Percentiles rank a stretch among this genome's conserved stretches.
Evolutionary conservation across 2,113 vertebrate species (phyloP).

Genomic region (Hydrochoerus hydrochaeris): DNA sequence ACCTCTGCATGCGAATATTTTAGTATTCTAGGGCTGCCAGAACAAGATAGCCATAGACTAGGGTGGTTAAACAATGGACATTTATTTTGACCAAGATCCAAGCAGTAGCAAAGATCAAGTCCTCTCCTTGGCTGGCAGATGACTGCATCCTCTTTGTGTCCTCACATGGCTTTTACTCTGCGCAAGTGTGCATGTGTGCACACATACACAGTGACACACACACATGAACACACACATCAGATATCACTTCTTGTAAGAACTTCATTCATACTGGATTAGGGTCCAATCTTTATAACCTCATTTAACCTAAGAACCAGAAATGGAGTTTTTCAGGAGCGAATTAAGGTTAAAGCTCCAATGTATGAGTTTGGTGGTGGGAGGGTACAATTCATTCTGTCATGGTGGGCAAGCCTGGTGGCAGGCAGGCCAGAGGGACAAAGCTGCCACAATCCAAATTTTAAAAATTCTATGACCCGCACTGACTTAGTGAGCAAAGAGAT

Average conservation of each 20-base stretch:
- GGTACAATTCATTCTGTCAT: not conserved
- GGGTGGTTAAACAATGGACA: not conserved
- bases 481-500: not conserved
- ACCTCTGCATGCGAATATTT: not conserved
- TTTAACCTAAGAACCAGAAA: not conserved
- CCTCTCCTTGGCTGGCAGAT: not conserved
- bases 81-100: conserved; percentile 22
- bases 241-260: not conserved
- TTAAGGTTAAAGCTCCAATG: not conserved
- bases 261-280: not conserved
- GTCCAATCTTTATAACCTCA: not conserved
- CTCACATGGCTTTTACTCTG: not conserved
- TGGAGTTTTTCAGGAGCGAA: not conserved
- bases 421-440: not conserved
- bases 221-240: not conserved
- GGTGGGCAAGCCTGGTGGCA: not conserved
- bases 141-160: not conserved
- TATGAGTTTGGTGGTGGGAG: not conserved
- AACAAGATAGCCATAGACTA: not conserved
- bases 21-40: not conserved
- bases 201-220: not conserved
- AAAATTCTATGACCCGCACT: not conserved
- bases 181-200: no score
- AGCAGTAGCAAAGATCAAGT: not conserved
- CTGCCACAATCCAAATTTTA: not conserved